phyloP scores from a whole-genome alignment of 2,888 invertebrate genomes.

The Tetramorium bicarinatum region DNA sequence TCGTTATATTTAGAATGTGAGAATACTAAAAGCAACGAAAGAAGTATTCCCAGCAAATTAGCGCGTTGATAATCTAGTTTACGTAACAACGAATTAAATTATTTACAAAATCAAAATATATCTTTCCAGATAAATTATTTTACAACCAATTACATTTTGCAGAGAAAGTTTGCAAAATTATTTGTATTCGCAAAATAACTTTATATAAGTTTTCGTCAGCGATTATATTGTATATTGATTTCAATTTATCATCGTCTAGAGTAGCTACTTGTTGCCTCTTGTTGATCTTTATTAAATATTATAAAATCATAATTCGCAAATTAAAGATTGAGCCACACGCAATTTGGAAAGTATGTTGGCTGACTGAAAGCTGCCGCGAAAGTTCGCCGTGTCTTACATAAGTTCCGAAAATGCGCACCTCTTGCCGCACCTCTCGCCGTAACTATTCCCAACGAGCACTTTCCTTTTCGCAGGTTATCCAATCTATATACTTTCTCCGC shows the following conservation, averaged over 20 bases:
- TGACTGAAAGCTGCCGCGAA: constrained; percentile 61
- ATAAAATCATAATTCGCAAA: background rate
- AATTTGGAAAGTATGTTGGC: constrained; percentile 18
- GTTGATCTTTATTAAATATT: background rate
- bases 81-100: background rate
- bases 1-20: constrained; percentile 15
- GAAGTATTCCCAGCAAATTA: background rate
- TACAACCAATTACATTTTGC: background rate
- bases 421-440: constrained; percentile 55
- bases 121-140: background rate
- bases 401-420: constrained; percentile 57
- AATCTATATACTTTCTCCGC: constrained; percentile 82
- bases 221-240: too few species aligned
- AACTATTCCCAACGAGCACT: constrained; percentile 76
- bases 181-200: too few species aligned
- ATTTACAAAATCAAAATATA: background rate
- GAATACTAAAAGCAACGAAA: background rate
- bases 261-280: background rate
- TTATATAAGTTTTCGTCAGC: background rate
- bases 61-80: background rate
- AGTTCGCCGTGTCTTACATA: constrained; percentile 66
- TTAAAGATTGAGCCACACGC: background rate
- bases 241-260: constrained; percentile 24
- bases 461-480: constrained; percentile 83
- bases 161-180: background rate